A percentile compares a stretch with the other conserved stretches of the same genome.
Evolutionary conservation across 2,113 vertebrate genomes (phyloP).

Genomic region (Alligator sinensis): DNA sequence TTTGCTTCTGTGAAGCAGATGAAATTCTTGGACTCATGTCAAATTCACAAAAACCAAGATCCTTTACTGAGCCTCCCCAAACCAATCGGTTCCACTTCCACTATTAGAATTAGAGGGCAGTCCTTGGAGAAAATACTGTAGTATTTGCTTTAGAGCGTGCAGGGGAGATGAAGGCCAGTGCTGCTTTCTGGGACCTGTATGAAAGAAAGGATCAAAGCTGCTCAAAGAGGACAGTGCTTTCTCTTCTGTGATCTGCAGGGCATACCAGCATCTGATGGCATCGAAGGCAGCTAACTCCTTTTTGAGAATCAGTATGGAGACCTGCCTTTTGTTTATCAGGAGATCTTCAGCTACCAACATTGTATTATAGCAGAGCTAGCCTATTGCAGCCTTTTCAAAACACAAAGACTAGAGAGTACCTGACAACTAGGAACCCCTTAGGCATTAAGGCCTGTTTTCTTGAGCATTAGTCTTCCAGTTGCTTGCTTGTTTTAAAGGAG

Average conservation of each 20-base stretch:
- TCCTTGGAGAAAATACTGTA: too few relatives aligned
- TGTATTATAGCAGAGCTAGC: neutral
- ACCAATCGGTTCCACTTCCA: too few relatives aligned
- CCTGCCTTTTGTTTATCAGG: neutral
- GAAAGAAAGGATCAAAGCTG: neutral
- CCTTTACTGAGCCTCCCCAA: too few relatives aligned
- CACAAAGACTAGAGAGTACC: neutral
- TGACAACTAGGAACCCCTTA: neutral
- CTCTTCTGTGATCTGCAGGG: neutral
- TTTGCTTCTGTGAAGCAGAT: too few relatives aligned
- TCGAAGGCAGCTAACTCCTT: too few relatives aligned
- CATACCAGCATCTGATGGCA: too few relatives aligned
- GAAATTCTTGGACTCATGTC: too few relatives aligned
- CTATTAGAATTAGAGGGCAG: too few relatives aligned
- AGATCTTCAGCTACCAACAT: neutral
- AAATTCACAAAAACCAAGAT: too few relatives aligned
- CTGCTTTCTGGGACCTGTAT: neutral
- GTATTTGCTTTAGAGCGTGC: too few relatives aligned
- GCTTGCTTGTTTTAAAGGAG: neutral
- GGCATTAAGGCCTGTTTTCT: neutral
- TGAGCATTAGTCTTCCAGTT: neutral
- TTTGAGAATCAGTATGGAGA: neutral
- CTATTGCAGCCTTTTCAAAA: neutral
- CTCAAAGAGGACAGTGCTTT: neutral
- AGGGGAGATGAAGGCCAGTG: too few relatives aligned